These are phyloP conservation scores for Pollenia labialis DNA, from an alignment of 2,888 invertebrate species.

Conservation along the genomic window DNA sequence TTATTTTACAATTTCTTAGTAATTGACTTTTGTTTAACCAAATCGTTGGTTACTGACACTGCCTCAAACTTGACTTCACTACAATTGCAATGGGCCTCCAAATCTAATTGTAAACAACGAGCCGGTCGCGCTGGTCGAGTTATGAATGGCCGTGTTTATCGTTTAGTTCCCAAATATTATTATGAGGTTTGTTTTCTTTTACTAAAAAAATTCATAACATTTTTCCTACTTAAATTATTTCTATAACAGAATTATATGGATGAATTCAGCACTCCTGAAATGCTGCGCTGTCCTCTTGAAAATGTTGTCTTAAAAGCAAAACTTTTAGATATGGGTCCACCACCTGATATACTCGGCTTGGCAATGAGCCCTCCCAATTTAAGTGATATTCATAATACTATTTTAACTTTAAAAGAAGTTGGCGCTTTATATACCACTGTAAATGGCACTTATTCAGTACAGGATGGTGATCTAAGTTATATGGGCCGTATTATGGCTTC, in stretches of 20 bases:
- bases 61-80: constrained; percentile 88
- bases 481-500: constrained; percentile 92
- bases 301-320: constrained; percentile 92
- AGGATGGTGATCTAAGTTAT: constrained; percentile 95
- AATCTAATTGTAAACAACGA: constrained; percentile 94
- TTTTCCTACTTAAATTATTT: not conserved
- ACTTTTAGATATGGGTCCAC: constrained; percentile 92
- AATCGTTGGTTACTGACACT: constrained; percentile 90
- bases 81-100: constrained; percentile 93
- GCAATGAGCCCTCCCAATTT: constrained; percentile 95
- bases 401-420: constrained; percentile 93
- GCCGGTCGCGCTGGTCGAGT: constrained; percentile 96
- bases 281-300: constrained; percentile 92
- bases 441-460: constrained; percentile 85
- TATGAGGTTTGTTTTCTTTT: constrained; percentile 84
- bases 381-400: constrained; percentile 91
- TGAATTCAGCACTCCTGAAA: constrained; percentile 89
- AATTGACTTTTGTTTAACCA: constrained; percentile 97
- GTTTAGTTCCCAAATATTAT: constrained; percentile 89
- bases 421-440: constrained; percentile 90
- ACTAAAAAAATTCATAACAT: not conserved
- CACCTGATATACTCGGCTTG: constrained; percentile 90
- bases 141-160: constrained; percentile 92
- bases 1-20: constrained; percentile 85
- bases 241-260: constrained; percentile 84